Percentiles rank a stretch among this genome's conserved stretches.
phyloP scores from a whole-genome alignment of 2,888 invertebrate species.

The Sesamia inferens region DNA sequence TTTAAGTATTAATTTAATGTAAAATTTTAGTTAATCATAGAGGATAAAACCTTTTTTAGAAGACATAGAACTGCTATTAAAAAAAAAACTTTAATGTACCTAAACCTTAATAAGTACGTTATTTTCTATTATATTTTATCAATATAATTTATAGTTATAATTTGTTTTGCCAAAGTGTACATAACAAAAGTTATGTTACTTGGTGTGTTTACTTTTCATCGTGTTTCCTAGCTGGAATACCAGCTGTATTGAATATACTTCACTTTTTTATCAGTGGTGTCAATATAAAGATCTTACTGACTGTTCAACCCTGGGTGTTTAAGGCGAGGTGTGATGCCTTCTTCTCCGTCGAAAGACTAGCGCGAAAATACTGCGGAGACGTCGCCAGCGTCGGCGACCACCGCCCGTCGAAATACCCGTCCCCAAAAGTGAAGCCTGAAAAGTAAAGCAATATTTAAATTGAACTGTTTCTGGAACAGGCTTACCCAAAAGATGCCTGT shows the following conservation, averaged over 20 bases:
- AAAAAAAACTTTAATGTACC: slow-evolving; percentile 49
- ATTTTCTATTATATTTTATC: slow-evolving; percentile 42
- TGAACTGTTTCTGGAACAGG: not conserved
- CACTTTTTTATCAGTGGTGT: slow-evolving; percentile 15
- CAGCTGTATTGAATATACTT: slow-evolving; percentile 31
- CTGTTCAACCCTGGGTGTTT: slow-evolving; percentile 49
- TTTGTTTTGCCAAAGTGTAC: slow-evolving; percentile 19
- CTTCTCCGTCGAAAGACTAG: slow-evolving; percentile 93
- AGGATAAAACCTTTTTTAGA: slow-evolving; percentile 34
- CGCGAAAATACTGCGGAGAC: slow-evolving; percentile 95
- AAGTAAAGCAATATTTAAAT: not conserved
- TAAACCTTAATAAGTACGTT: slow-evolving; percentile 52
- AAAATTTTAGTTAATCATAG: slow-evolving; percentile 32
- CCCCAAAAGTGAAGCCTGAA: slow-evolving; percentile 87
- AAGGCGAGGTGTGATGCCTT: slow-evolving; percentile 79
- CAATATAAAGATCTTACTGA: slow-evolving; percentile 45
- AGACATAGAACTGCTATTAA: slow-evolving; percentile 43
- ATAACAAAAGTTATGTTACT: slow-evolving; percentile 57
- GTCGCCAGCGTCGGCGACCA: slow-evolving; percentile 95
- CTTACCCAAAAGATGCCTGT: not conserved
- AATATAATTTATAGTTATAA: slow-evolving; percentile 29
- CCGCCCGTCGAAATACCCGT: slow-evolving; percentile 84
- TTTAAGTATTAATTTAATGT: slow-evolving; percentile 29
- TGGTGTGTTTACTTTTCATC: slow-evolving; percentile 27
- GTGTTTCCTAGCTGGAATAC: slow-evolving; percentile 27